Conservation (phyloP, 2,888 invertebrate genomes). For the Elmis aenea region DNA sequence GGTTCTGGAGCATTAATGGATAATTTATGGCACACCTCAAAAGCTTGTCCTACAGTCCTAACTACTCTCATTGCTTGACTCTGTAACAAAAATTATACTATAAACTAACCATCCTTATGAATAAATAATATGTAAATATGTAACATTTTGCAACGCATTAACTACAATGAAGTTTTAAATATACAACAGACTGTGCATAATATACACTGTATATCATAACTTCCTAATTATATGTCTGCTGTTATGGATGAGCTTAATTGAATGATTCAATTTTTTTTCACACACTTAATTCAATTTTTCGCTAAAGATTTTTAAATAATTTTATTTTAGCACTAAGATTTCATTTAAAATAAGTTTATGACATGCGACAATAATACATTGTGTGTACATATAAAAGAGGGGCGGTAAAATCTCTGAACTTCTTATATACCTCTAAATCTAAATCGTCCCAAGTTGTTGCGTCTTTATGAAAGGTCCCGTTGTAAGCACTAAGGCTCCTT, state of each 20-base stretch:
- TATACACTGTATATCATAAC: no score
- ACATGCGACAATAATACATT: no score
- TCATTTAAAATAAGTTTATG: no score
- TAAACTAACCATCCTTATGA: background rate
- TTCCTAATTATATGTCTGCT: no score
- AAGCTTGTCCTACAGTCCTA: constrained; percentile 97
- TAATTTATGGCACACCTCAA: constrained; percentile 98
- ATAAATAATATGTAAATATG: background rate
- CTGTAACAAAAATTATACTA: constrained; percentile 51
- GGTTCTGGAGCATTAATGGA: constrained; percentile 53
- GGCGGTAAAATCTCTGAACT: no score
- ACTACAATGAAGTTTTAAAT: background rate
- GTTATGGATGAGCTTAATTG: no score
- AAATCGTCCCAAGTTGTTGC: constrained; percentile 53
- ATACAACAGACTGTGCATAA: background rate
- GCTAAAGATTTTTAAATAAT: no score
- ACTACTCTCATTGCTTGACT: constrained; percentile 98
- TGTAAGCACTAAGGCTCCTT: constrained; percentile 33
- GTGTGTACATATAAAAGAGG: no score
- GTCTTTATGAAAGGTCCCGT: constrained; percentile 17
- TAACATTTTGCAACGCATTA: background rate
- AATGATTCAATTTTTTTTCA: no score
- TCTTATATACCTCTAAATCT: constrained; percentile 57
- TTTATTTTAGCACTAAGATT: no score
- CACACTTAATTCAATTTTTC: no score